These are phyloP conservation scores for Cynaeus angustus DNA, from an alignment of 2,888 invertebrate genomes.

Conservation along the genomic window DNA sequence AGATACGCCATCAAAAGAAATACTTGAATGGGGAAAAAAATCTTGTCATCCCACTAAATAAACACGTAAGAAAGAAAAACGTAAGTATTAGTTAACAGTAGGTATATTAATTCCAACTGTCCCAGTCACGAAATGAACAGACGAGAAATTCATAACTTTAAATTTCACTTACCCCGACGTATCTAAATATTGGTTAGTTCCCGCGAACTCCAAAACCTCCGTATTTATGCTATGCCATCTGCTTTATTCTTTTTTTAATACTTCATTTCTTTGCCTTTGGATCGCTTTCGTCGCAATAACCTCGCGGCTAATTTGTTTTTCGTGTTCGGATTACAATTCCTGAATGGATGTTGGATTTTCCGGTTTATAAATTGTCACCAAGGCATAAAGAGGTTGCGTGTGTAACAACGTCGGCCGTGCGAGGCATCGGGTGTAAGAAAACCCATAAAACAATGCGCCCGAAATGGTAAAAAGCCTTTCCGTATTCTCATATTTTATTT, in stretches of 20 bases:
- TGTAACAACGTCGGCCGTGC: constrained; percentile 19
- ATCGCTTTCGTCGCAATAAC: neutral
- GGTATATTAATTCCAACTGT: too few species aligned
- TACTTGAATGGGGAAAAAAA: too few species aligned
- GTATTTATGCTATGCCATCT: too few species aligned
- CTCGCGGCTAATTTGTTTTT: constrained; percentile 27
- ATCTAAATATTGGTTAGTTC: too few species aligned
- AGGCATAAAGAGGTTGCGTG: constrained; percentile 42
- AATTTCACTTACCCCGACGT: too few species aligned
- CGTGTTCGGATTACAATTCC: constrained; percentile 20
- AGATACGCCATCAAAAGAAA: too few species aligned
- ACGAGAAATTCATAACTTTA: too few species aligned
- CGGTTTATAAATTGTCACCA: constrained; percentile 43
- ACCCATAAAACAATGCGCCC: constrained; percentile 50
- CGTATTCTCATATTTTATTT: constrained; percentile 55
- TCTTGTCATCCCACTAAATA: too few species aligned
- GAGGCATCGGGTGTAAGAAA: constrained; percentile 41
- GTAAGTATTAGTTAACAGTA: too few species aligned
- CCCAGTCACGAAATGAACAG: too few species aligned
- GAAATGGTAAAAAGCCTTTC: constrained; percentile 49
- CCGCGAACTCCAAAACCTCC: too few species aligned
- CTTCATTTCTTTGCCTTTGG: neutral
- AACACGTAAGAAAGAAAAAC: too few species aligned
- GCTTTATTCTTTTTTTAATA: neutral
- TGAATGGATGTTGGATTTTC: constrained; percentile 40